phyloP scores from a whole-genome alignment of 2,888 invertebrate species.

The Lingula anatina region DNA sequence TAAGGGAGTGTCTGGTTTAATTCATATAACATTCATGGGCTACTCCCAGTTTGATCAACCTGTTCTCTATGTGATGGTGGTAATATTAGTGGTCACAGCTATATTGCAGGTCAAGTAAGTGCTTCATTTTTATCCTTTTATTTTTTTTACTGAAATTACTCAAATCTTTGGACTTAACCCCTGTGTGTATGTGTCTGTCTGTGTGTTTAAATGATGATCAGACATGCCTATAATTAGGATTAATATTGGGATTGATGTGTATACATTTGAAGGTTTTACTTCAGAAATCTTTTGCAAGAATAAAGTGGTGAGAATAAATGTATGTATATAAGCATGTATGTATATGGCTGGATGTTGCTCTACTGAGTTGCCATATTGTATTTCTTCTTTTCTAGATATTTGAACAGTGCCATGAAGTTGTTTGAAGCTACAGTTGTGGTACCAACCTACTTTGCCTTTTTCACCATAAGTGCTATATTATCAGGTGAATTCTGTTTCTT shows the following conservation, averaged over 20 bases:
- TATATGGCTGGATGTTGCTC: too few species aligned
- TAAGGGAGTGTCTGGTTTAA: constrained; percentile 46
- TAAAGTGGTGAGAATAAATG: too few species aligned
- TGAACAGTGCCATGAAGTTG: constrained; percentile 46
- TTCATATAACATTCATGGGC: constrained; percentile 39
- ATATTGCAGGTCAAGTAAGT: constrained; percentile 46
- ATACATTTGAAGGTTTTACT: not conserved
- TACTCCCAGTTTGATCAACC: constrained; percentile 29
- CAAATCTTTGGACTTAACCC: too few species aligned
- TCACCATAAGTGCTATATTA: constrained; percentile 46
- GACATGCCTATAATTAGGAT: too few species aligned
- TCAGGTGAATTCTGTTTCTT: too few species aligned
- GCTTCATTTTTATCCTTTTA: too few species aligned
- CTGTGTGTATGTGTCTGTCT: not conserved
- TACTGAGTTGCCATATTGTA: not conserved
- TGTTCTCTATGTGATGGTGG: constrained; percentile 39
- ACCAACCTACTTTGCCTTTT: constrained; percentile 49
- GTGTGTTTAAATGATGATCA: not conserved
- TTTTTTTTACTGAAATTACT: too few species aligned
- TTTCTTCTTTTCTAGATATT: constrained; percentile 24
- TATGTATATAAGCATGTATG: too few species aligned
- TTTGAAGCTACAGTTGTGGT: constrained; percentile 47
- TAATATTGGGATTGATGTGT: too few species aligned
- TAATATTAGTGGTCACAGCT: constrained; percentile 36
- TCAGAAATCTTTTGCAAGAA: not conserved